Percentiles rank a stretch among this genome's conserved stretches.
These are phyloP conservation scores for Darevskia nairensis DNA, from an alignment of 2,797 vertebrate genomes.

Conservation along the genomic window DNA sequence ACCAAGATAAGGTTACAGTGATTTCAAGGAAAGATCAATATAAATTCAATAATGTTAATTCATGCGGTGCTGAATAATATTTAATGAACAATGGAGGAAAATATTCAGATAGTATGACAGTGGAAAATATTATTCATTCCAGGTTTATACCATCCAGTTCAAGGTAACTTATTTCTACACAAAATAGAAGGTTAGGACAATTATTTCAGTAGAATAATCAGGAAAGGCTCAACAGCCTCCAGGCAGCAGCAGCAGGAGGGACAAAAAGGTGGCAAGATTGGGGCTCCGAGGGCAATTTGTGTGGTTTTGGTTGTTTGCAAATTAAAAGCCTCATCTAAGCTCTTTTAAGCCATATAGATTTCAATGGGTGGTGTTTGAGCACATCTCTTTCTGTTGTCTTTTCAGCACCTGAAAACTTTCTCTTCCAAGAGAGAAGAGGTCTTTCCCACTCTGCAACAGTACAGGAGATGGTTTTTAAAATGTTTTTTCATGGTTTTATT, in stretches of 20 bases:
- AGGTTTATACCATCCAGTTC: not conserved
- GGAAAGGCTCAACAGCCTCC: too few relatives aligned
- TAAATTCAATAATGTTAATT: slow-evolving; percentile 18
- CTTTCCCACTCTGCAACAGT: too few relatives aligned
- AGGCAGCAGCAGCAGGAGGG: too few relatives aligned
- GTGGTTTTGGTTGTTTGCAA: not conserved
- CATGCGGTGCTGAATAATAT: slow-evolving; percentile 17
- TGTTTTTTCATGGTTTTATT: too few relatives aligned
- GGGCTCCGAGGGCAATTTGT: not conserved
- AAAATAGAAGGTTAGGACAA: not conserved
- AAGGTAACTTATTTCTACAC: not conserved
- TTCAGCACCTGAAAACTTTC: too few relatives aligned
- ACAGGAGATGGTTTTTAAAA: too few relatives aligned
- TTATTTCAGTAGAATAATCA: not conserved
- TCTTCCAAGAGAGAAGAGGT: too few relatives aligned
- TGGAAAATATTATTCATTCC: not conserved
- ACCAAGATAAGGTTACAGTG: not conserved
- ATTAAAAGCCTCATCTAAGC: not conserved
- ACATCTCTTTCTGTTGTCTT: too few relatives aligned
- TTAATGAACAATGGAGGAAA: not conserved
- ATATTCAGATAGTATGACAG: not conserved
- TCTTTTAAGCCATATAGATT: not conserved
- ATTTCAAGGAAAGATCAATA: not conserved
- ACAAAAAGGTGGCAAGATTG: too few relatives aligned
- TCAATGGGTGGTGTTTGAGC: not conserved